Evolutionary conservation across 2,113 vertebrate species (phyloP).

Genomic region (Oreocharis arfaki): DNA sequence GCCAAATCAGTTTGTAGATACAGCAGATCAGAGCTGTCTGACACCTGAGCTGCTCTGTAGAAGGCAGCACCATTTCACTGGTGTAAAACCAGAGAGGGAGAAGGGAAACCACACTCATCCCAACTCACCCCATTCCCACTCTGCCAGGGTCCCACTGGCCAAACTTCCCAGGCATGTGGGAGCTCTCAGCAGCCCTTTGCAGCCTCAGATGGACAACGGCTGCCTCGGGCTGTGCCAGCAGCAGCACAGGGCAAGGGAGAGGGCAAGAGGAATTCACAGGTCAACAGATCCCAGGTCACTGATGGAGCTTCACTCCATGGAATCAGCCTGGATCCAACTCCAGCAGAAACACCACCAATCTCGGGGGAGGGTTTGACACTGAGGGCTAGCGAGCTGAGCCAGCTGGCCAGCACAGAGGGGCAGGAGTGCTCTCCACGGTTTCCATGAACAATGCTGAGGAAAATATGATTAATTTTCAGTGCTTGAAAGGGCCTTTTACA

Average conservation of each 20-base stretch:
- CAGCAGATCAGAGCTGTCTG: neutral
- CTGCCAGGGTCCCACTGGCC: neutral
- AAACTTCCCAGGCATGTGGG: neutral
- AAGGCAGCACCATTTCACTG: fast-evolving
- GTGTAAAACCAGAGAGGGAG: neutral
- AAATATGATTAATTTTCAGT: slow-evolving; percentile 34
- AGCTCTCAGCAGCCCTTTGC: neutral
- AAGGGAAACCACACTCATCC: neutral
- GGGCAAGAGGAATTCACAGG: neutral
- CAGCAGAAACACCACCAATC: neutral
- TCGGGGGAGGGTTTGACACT: neutral
- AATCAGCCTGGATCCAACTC: neutral
- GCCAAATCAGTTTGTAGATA: neutral
- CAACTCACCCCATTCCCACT: neutral
- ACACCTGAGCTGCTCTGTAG: neutral
- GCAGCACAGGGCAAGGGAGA: neutral
- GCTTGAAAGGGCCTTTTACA: neutral
- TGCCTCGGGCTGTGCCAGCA: neutral
- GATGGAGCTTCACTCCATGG: neutral
- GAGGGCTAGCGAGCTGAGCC: neutral
- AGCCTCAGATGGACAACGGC: neutral
- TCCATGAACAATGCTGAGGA: slow-evolving; percentile 9
- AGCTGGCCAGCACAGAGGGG: neutral
- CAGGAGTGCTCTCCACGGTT: neutral
- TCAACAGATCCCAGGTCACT: neutral